Evolutionary conservation across 2,797 vertebrate species (phyloP).

Genomic region (Leptatherina wallacei): DNA sequence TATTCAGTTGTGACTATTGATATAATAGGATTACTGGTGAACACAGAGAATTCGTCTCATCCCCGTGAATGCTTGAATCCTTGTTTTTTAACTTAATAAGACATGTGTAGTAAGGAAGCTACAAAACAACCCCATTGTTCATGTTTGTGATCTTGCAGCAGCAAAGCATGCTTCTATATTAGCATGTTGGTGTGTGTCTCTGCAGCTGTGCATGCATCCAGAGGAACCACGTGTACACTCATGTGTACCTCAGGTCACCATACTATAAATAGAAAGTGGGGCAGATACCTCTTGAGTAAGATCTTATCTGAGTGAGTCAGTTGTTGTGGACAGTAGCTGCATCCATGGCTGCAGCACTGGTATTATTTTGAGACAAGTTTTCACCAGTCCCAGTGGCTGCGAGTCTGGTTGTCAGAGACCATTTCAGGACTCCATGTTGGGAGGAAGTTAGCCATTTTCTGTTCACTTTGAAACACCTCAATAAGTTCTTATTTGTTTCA

Average conservation of each 20-base stretch:
- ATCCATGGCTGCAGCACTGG: constrained; percentile 27
- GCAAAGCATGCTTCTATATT: constrained; percentile 18
- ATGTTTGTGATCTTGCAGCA: background rate
- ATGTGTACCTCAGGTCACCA: constrained; percentile 60
- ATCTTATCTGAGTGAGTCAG: constrained; percentile 62
- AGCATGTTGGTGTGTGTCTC: constrained; percentile 22
- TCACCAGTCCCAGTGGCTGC: constrained; percentile 14
- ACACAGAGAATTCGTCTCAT: background rate
- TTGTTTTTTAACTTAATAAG: constrained; percentile 7
- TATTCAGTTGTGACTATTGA: too few species aligned
- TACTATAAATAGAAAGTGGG: constrained; percentile 84
- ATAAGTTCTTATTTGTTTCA: background rate
- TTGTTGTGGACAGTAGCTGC: constrained; percentile 27
- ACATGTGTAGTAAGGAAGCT: constrained; percentile 2
- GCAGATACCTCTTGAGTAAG: constrained; percentile 74
- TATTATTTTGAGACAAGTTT: constrained; percentile 1
- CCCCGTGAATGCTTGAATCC: constrained; percentile 9
- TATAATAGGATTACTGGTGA: too few species aligned
- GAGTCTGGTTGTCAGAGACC: background rate
- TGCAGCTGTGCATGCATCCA: constrained; percentile 54
- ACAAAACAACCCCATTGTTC: background rate
- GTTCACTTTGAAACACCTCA: background rate
- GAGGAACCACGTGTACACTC: constrained; percentile 24
- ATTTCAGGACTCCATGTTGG: background rate
- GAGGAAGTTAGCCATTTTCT: background rate